Evolutionary conservation across 2,888 invertebrate species (phyloP).

Genomic region (Agelastica alni): DNA sequence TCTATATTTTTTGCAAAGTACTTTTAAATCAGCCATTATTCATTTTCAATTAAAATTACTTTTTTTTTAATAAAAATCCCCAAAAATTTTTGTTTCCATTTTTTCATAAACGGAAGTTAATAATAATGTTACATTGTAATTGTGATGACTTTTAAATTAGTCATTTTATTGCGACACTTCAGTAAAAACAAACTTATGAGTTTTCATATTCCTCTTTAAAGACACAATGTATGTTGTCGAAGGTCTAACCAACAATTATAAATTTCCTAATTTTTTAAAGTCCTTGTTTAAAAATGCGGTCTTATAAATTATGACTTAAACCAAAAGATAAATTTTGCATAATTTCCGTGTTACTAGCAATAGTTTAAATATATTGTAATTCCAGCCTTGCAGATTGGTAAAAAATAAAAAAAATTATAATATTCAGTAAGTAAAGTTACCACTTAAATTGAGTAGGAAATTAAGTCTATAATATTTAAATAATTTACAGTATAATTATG

Average conservation of each 20-base stretch:
- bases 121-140: too few relatives aligned
- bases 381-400: not conserved
- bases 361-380: conserved; percentile 2
- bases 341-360: conserved; percentile 1
- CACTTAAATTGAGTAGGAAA: too few relatives aligned
- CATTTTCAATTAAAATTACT: too few relatives aligned
- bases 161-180: too few relatives aligned
- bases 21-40: too few relatives aligned
- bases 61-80: too few relatives aligned
- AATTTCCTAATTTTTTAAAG: not conserved
- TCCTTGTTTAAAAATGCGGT: not conserved
- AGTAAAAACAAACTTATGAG: not conserved
- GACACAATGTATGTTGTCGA: not conserved
- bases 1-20: too few relatives aligned
- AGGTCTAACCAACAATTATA: not conserved
- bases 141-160: too few relatives aligned
- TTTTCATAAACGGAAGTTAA: too few relatives aligned
- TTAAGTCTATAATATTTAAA: too few relatives aligned
- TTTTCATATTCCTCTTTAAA: not conserved
- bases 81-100: too few relatives aligned
- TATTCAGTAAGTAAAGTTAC: not conserved
- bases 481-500: too few relatives aligned
- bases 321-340: not conserved
- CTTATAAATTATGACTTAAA: not conserved
- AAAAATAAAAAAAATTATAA: conserved; percentile 1